Percentiles rank a stretch among this genome's conserved stretches.
phyloP scores from a whole-genome alignment of 2,888 invertebrate species.

The Coleophora flavipennella region DNA sequence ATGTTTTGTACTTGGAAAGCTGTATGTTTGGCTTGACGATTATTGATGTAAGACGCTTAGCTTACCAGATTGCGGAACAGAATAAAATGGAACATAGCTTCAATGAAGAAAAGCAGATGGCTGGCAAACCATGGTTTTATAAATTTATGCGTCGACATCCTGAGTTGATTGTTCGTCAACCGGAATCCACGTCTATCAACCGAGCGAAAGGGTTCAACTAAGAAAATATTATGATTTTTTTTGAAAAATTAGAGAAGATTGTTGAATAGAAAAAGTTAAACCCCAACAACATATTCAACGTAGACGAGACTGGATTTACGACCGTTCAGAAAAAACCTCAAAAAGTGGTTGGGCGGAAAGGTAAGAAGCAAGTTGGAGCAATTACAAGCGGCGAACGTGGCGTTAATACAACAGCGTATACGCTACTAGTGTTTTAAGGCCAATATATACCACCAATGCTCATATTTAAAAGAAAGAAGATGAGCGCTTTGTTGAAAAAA shows the following conservation, averaged over 20 bases:
- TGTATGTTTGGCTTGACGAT: slow-evolving; percentile 8
- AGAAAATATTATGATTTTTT: slow-evolving; percentile 5
- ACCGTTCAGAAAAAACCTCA: slow-evolving; percentile 11
- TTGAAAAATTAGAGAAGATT: slow-evolving; percentile 4
- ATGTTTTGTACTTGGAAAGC: slow-evolving; percentile 3
- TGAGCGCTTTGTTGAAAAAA: neutral
- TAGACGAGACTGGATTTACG: slow-evolving; percentile 10
- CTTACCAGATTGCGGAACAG: slow-evolving; percentile 11
- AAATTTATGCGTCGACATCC: slow-evolving; percentile 8
- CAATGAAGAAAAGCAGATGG: slow-evolving; percentile 8
- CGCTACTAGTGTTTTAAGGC: slow-evolving; percentile 1
- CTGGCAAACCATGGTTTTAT: slow-evolving; percentile 8
- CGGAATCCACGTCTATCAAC: slow-evolving; percentile 7
- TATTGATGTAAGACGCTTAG: slow-evolving; percentile 9
- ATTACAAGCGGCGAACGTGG: slow-evolving; percentile 11
- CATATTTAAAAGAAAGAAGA: slow-evolving; percentile 2
- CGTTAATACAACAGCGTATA: slow-evolving; percentile 3
- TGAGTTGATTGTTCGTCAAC: slow-evolving; percentile 1
- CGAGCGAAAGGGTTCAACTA: slow-evolving; percentile 7
- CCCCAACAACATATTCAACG: slow-evolving; percentile 6
- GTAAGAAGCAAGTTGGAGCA: slow-evolving; percentile 10
- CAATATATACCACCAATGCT: slow-evolving; percentile 4
- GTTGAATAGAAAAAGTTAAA: neutral
- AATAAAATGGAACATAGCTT: slow-evolving; percentile 8
- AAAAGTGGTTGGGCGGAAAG: slow-evolving; percentile 11